A percentile compares a stretch with the other conserved stretches of the same genome.
Conservation (phyloP, 1,140 invertebrate genomes). For the Vollenhovia emeryi region DNA sequence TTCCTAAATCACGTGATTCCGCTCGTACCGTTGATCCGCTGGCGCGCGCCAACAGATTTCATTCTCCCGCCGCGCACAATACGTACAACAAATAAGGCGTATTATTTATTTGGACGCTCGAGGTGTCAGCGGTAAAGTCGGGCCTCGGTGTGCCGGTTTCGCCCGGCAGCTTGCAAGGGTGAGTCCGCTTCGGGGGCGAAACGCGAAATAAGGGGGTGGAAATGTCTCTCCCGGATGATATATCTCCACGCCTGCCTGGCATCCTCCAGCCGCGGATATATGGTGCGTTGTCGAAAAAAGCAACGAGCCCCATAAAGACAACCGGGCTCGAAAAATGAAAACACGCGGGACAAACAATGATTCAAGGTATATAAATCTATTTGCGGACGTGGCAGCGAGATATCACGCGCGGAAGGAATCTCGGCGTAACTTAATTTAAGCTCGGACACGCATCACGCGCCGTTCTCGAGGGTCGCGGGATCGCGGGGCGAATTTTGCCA, state of each 20-base stretch:
- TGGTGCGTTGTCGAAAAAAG: conserved; percentile 49
- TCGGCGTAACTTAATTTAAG: not conserved
- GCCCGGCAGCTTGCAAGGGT: conserved; percentile 40
- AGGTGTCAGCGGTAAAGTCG: conserved; percentile 79
- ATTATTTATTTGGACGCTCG: conserved; percentile 82
- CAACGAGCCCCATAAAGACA: conserved; percentile 37
- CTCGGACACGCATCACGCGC: not conserved
- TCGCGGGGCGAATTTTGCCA: too few relatives aligned
- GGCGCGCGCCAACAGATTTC: conserved; percentile 63
- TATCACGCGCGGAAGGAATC: not conserved
- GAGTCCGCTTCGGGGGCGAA: conserved; percentile 48
- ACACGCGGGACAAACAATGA: conserved; percentile 31
- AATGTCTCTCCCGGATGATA: conserved; percentile 71
- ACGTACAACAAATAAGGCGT: conserved; percentile 79
- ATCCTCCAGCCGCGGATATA: conserved; percentile 42
- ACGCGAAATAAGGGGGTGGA: conserved; percentile 72
- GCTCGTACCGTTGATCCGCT: conserved; percentile 8
- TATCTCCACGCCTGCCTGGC: conserved; percentile 59
- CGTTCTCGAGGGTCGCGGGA: not conserved
- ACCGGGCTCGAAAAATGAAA: conserved; percentile 27
- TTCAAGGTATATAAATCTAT: conserved; percentile 41
- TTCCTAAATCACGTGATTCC: conserved; percentile 59
- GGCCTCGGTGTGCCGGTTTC: conserved; percentile 62
- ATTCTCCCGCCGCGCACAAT: conserved; percentile 55
- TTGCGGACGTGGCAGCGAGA: not conserved